Conservation (phyloP, 2,888 invertebrate genomes). For the Zaprionus bogoriensis region DNA sequence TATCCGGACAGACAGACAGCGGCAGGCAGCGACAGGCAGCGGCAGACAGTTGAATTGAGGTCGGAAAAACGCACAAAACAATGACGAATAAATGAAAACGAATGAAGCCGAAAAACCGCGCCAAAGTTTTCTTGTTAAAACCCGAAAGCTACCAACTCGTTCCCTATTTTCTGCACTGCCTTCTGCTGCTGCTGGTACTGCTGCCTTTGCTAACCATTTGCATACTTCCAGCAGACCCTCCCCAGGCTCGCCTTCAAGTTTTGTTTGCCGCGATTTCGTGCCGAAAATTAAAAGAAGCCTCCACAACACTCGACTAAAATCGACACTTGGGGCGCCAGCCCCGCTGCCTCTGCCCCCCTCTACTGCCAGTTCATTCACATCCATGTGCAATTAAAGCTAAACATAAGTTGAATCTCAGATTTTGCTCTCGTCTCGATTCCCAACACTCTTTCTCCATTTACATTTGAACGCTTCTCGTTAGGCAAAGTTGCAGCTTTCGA, state of each 20-base stretch:
- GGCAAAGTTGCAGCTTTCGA: conserved; percentile 16
- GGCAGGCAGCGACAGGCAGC: not conserved
- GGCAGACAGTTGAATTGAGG: conserved; percentile 17
- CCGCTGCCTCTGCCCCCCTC: not conserved
- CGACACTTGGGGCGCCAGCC: conserved; percentile 35
- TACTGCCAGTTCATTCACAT: conserved; percentile 5
- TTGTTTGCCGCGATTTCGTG: conserved; percentile 29
- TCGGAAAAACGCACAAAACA: conserved; percentile 34
- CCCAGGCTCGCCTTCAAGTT: conserved; percentile 27
- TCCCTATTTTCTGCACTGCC: conserved; percentile 6
- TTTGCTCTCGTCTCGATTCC: conserved; percentile 12
- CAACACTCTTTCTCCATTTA: conserved; percentile 29
- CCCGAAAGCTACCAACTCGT: conserved; percentile 42
- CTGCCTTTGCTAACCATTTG: too few relatives aligned
- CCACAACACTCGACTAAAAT: conserved; percentile 53
- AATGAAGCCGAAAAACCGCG: conserved; percentile 61
- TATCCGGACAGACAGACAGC: not conserved
- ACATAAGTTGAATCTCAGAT: conserved; percentile 46
- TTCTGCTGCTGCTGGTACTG: not conserved
- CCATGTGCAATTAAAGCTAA: conserved; percentile 64
- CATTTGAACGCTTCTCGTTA: conserved; percentile 61
- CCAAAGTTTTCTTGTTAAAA: conserved; percentile 65
- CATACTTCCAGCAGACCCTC: not conserved
- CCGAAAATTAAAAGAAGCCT: conserved; percentile 44
- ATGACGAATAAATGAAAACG: conserved; percentile 61